Conservation (phyloP, 2,113 vertebrate genomes). For the Clarias macrocephalus region DNA sequence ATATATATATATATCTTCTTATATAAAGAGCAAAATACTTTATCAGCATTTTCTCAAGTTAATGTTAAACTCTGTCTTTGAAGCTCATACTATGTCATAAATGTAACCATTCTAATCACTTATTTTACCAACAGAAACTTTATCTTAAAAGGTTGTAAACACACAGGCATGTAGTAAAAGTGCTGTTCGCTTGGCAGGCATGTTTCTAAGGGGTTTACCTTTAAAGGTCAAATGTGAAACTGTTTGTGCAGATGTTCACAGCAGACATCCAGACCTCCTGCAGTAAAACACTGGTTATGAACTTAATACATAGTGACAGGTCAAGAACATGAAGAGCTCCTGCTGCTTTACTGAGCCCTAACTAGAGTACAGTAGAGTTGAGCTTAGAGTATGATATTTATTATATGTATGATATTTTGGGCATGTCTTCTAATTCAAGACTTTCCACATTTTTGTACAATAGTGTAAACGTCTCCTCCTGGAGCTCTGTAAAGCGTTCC, state of each 20-base stretch:
- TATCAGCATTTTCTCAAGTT: not conserved
- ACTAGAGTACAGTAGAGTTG: not conserved
- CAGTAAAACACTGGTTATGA: constrained; percentile 7
- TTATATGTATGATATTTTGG: too few species aligned
- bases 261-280: constrained; percentile 17
- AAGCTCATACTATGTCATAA: not conserved
- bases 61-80: not conserved
- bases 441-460: too few species aligned
- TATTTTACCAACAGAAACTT: not conserved
- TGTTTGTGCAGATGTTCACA: constrained; percentile 38
- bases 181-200: not conserved
- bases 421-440: too few species aligned
- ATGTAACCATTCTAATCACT: not conserved
- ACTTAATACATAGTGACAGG: not conserved
- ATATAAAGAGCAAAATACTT: not conserved
- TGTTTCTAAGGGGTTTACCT: not conserved
- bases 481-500: too few species aligned
- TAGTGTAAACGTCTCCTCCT: too few species aligned
- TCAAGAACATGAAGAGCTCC: not conserved
- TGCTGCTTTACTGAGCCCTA: not conserved
- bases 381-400: not conserved
- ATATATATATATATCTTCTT: too few species aligned
- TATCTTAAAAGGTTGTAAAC: not conserved
- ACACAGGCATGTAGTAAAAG: not conserved
- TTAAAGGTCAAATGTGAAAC: not conserved